A percentile compares a stretch with the other conserved stretches of the same genome.
phyloP scores from a whole-genome alignment of 2,113 vertebrate genomes.

The Stigmatopora nigra region DNA sequence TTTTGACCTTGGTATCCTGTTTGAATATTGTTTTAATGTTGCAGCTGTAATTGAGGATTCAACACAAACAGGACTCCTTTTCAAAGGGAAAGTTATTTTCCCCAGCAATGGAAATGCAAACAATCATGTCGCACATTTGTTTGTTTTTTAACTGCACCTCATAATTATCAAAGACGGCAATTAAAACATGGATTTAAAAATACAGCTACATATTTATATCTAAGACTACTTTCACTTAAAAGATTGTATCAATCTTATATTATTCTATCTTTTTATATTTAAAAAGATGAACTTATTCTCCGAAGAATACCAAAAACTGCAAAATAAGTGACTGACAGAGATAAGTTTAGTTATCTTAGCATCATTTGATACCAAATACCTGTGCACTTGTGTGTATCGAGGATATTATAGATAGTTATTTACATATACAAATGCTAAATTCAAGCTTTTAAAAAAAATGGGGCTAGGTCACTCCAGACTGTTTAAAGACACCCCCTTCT shows the following conservation, averaged over 20 bases:
- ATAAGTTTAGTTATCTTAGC: neutral
- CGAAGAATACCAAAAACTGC: neutral
- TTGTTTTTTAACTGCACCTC: conserved; percentile 45
- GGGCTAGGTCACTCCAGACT: neutral
- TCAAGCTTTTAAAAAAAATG: too few species aligned
- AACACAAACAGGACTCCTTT: conserved; percentile 58
- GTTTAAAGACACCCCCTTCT: conserved; percentile 21
- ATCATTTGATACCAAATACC: too few species aligned
- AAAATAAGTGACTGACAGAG: neutral
- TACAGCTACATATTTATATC: conserved; percentile 55
- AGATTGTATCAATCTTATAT: conserved; percentile 27
- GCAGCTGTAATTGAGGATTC: conserved; percentile 59
- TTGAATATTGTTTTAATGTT: conserved; percentile 65
- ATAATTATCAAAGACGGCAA: conserved; percentile 57
- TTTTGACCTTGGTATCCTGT: conserved; percentile 65
- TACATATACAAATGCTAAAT: too few species aligned
- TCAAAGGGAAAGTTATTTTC: conserved; percentile 62
- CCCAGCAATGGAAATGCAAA: conserved; percentile 52
- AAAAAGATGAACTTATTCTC: too few species aligned
- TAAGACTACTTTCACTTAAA: conserved; percentile 40
- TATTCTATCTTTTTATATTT: too few species aligned
- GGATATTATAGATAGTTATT: too few species aligned
- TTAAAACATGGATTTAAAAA: conserved; percentile 60
- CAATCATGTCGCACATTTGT: conserved; percentile 53
- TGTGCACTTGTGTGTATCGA: too few species aligned